Base-by-base conservation (phyloP, 2,797 vertebrate genomes). In the Australoheros facetus region DNA sequence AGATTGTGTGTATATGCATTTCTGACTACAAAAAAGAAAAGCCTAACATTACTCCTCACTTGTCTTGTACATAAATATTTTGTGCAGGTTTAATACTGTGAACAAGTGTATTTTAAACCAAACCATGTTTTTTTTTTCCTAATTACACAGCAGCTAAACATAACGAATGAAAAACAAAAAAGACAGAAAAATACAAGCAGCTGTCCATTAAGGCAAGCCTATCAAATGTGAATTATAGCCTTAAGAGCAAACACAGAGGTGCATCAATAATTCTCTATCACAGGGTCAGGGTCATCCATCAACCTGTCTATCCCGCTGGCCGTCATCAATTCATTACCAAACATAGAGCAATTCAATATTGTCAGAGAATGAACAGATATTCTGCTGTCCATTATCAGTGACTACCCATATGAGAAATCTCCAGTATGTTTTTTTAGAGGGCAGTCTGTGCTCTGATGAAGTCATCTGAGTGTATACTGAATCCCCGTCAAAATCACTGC, bases 211-310 rank as follows among this genome's bases (percentile, higher is more conserved):
- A 17, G 17, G 7, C 17, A 17, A 19, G 48, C 37, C n/a, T 12
- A 56, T 19, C 62, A 78, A 53, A 58, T 64, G 26, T 56, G 58
- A 78, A 76, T 77, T 81, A 71, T 64, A 80, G 62, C 64, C 71
- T 26, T 45, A 26, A 75, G 82, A 87, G 82, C 87, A 81, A 94
- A 93, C 84, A 87, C 90, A 81, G 86, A 80, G 53, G 88, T 90
- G 93, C 81, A 90, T 92, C 84, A 81, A 85, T 91, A 86, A 80
- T 82, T 83, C 53, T 84, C 56, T 59, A 75, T 80, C 87, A 77
- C 58, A 70, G 83, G 85, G 88, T 76, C 64, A n/a, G 39, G 58
- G 69, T 76, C 83, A 81, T 84, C 74, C 72, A 75, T 87, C 64
- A 71, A 55, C 78, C 74, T 77, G 71, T 88, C 82, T 75, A 5